Evolutionary conservation across 2,888 invertebrate species (phyloP), one percentile per base, ranked within the genome.

Genomic region (Apamea sordens): DNA sequence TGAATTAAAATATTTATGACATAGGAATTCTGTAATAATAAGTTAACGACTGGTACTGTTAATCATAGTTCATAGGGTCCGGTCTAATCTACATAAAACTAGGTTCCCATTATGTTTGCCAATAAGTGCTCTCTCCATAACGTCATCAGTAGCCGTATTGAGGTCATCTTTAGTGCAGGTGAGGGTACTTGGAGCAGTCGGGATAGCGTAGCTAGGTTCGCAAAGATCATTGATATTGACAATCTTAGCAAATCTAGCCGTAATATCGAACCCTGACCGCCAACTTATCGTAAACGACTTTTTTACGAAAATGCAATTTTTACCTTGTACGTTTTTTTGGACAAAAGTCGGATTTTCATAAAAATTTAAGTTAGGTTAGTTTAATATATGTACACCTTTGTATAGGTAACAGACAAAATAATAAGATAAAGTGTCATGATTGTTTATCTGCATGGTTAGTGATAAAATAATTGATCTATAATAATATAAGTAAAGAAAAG

Each of bases 121-220:
- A 53, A 71, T 71, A 72, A 70, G 79, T 63, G 63, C 10, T 71
- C 32, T 56, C 82, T 63, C 50, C 41, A 41, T n/a, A 59, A 63
- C 56, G 61, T 79, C 80, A 84, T 72, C 61, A 79, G 61, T 71
- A 47, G 53, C 53, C 47, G 61, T 72, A 85, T 83, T 67, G 61
- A 85, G 74, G 81, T 74, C 74, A 85, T 63, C 75, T 85, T 80
- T 32, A 68, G 84, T 79, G 68, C n/a, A 72, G 61, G 71, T 83
- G 56, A 76, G 84, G 24, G 70, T 61, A 68, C 85, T 82, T 15
- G 32, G 41, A 41, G 15, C 24, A 63, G 24, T 59, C 2, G 32
- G 47, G 70, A 80, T 70, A 61, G 53, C 56, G n/a, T 47, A 56
- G 71, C 81, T 63, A 68, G 32, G 24, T 56, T 67, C 41, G 15